Conservation (phyloP, 2,113 vertebrate species). For the Hippolais icterina region DNA sequence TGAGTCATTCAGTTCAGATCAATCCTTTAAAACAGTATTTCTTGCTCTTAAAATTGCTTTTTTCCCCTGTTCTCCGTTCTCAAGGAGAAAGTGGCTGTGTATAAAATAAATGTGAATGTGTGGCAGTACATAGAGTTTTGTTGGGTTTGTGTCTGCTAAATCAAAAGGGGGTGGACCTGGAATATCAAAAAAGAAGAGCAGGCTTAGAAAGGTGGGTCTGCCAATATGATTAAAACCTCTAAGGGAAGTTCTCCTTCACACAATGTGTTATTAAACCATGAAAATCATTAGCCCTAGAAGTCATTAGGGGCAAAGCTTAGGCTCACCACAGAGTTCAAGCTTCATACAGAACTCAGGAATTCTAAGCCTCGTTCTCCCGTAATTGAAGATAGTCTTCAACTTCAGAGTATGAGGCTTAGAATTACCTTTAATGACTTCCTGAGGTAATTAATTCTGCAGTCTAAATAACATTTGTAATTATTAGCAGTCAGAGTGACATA, state of each 20-base stretch:
- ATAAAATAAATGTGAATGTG: neutral
- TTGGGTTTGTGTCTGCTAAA: neutral
- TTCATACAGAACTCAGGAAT: neutral
- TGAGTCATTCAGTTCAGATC: neutral
- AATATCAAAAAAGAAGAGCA: neutral
- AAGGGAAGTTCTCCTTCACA: neutral
- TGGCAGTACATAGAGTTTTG: neutral
- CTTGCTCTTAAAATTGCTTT: neutral
- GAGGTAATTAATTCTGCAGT: neutral
- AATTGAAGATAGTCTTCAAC: neutral
- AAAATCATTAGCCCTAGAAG: neutral
- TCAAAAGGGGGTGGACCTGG: neutral
- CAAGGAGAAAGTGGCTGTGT: neutral
- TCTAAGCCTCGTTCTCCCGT: fast-evolving
- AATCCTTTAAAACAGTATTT: neutral
- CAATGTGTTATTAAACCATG: neutral
- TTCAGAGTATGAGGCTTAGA: neutral
- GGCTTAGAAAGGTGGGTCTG: neutral
- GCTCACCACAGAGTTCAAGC: neutral
- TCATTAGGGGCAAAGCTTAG: neutral
- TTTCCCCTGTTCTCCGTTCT: neutral
- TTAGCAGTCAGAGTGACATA: neutral
- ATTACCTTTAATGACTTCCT: neutral
- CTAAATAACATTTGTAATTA: neutral
- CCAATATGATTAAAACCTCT: neutral